phyloP scores from a whole-genome alignment of 2,113 vertebrate genomes.

The Lota lota region DNA sequence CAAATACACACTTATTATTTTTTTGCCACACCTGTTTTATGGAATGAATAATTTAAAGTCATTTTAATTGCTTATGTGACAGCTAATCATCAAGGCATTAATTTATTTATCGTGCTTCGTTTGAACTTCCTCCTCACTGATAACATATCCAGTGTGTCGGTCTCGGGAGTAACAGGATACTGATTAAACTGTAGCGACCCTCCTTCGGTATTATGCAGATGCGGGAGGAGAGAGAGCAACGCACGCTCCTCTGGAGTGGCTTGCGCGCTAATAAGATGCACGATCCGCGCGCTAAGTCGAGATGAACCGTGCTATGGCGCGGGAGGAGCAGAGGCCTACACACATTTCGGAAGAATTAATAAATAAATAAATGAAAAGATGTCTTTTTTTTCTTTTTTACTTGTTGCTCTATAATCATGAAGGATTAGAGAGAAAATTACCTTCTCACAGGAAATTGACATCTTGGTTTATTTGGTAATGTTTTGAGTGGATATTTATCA shows the following conservation, averaged over 20 bases:
- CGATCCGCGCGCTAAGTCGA: slow-evolving; percentile 48
- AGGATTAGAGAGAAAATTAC: slow-evolving; percentile 27
- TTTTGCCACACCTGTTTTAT: slow-evolving; percentile 64
- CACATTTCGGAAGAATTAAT: background rate
- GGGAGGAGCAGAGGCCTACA: slow-evolving; percentile 26
- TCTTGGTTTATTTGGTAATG: slow-evolving; percentile 12
- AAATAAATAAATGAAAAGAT: too few relatives aligned
- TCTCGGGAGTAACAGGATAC: slow-evolving; percentile 74
- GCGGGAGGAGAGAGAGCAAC: slow-evolving; percentile 41
- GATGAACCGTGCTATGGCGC: slow-evolving; percentile 40
- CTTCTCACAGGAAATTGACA: slow-evolving; percentile 4
- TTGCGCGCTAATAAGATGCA: slow-evolving; percentile 63
- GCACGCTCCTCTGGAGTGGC: slow-evolving; percentile 47
- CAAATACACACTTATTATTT: slow-evolving; percentile 15
- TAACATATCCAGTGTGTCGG: slow-evolving; percentile 72
- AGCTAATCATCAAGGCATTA: slow-evolving; percentile 76
- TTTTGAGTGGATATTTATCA: background rate
- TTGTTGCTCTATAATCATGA: slow-evolving; percentile 47
- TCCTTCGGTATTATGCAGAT: slow-evolving; percentile 74
- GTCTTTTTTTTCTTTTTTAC: slow-evolving; percentile 6
- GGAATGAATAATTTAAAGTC: slow-evolving; percentile 72
- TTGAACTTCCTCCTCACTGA: slow-evolving; percentile 76
- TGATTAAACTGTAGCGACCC: slow-evolving; percentile 76
- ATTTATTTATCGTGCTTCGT: slow-evolving; percentile 76
- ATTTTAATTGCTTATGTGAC: slow-evolving; percentile 79